Base-by-base conservation (phyloP, 2,113 vertebrate genomes). In the Boleophthalmus pectinirostris region DNA sequence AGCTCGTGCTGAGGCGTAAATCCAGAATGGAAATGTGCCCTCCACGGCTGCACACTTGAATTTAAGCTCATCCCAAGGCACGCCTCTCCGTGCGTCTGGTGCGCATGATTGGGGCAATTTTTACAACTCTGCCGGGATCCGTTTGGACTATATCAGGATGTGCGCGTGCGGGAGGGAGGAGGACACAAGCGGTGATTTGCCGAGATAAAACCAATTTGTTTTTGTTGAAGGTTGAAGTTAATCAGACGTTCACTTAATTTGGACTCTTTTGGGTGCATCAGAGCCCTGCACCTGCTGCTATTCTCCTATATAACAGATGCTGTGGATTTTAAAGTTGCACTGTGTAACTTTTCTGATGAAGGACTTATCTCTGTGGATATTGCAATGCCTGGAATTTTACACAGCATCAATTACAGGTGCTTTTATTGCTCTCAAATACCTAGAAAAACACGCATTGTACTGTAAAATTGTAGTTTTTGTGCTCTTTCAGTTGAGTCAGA, bases 51-150 rank as follows among this genome's bases (percentile, higher is more conserved):
- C 78, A 70, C 75, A 79, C 75, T 88, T 82, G 49, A 72, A 87
- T 90, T 89, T 84, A 89, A 90, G 75, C 84, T 75, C 76, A 85
- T 61, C 25, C 25, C 0, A 78, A 79, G 87, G 66, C 87, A 85
- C 90, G 91, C 90, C 90, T 84, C 66, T 82, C 75, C 60, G 49
- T 61, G 90, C 84, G 84, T 91, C 81, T 11, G 80, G 68, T 72
- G 70, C 79, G 78, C 86, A 49, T 75, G 85, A 92, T 90, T 90
- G 91, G 92, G 73, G 67, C 67, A 65, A 54, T 53, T 85, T 84
- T 81, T 85, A 82, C 87, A 87, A 88, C 88, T 82, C 56, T 72
- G 73, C 73, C 73, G 72, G 65, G 51, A 78, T 69, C 57, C 58
- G 69, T 72, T 66, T 67, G 56, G 63, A 71, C 69, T 7, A 4